Evolutionary conservation across 2,888 invertebrate genomes (phyloP).

Genomic region (Pollenia angustigena): DNA sequence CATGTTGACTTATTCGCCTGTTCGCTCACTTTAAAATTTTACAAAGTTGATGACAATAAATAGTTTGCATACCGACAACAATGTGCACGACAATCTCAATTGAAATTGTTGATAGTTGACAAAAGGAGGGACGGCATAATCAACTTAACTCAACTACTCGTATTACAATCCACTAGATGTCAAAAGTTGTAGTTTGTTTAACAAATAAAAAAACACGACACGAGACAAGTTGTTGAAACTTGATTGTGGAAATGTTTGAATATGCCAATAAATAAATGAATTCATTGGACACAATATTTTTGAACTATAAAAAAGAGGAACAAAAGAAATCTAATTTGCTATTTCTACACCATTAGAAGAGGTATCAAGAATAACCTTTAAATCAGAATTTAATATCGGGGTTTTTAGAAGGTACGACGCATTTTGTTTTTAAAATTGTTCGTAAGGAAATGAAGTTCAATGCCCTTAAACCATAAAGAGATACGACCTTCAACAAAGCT

Average conservation of each 20-base stretch:
- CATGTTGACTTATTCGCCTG: constrained; percentile 56
- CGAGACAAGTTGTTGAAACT: constrained; percentile 65
- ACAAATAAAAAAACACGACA: constrained; percentile 33
- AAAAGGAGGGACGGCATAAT: constrained; percentile 60
- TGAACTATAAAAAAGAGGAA: no score
- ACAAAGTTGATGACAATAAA: constrained; percentile 70
- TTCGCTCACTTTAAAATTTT: constrained; percentile 57
- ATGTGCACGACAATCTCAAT: constrained; percentile 67
- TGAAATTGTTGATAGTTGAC: constrained; percentile 70
- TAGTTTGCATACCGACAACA: constrained; percentile 73
- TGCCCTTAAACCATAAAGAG: no score
- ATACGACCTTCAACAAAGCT: no score
- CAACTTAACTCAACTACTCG: constrained; percentile 55
- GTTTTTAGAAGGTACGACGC: no score
- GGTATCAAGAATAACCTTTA: no score
- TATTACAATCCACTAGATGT: constrained; percentile 50
- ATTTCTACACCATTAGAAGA: no score
- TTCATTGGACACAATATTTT: background rate
- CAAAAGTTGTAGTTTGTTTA: constrained; percentile 66
- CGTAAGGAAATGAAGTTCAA: no score
- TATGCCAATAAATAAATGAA: constrained; percentile 25
- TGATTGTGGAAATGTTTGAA: constrained; percentile 41
- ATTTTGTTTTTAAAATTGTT: no score
- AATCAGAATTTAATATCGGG: no score
- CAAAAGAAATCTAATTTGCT: no score